A percentile compares a stretch with the other conserved stretches of the same genome.
These are phyloP conservation scores for Gari tellinella DNA, from an alignment of 2,888 invertebrate species.

Conservation along the genomic window DNA sequence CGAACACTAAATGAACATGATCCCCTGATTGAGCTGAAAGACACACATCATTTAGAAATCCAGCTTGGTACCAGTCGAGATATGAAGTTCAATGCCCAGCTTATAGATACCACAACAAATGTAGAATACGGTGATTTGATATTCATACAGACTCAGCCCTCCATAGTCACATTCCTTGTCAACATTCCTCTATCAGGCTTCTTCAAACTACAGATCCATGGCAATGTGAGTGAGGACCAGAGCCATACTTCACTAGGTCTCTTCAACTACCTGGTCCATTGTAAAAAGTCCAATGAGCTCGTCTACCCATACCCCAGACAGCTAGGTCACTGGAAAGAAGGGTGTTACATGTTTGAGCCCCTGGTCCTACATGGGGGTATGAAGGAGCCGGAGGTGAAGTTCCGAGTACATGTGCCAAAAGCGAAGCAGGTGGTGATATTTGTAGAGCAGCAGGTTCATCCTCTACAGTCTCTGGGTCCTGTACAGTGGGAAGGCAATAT, in stretches of 20 bases:
- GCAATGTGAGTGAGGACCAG: constrained; percentile 64
- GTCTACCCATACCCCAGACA: constrained; percentile 65
- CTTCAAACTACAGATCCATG: constrained; percentile 67
- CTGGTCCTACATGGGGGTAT: constrained; percentile 52
- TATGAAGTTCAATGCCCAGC: constrained; percentile 68
- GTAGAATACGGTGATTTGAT: constrained; percentile 63
- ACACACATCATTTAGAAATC: constrained; percentile 62
- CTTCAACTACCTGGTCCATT: constrained; percentile 65
- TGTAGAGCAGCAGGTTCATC: constrained; percentile 62
- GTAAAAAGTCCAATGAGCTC: constrained; percentile 42
- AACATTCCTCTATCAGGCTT: constrained; percentile 64
- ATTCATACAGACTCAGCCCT: constrained; percentile 66
- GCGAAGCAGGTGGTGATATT: constrained; percentile 67
- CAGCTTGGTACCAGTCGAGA: constrained; percentile 61
- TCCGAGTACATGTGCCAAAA: constrained; percentile 63
- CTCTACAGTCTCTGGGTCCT: constrained; percentile 55
- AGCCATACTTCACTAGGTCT: constrained; percentile 66
- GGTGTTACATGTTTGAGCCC: constrained; percentile 69
- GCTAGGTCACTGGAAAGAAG: constrained; percentile 71
- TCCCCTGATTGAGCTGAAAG: constrained; percentile 65
- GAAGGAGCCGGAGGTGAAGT: constrained; percentile 58
- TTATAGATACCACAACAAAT: constrained; percentile 52
- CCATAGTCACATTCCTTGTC: constrained; percentile 64
- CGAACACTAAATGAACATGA: constrained; percentile 65
- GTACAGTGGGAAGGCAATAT: constrained; percentile 66